These are phyloP conservation scores for Alcedo atthis DNA, from an alignment of 2,797 vertebrate species.

Conservation along the genomic window DNA sequence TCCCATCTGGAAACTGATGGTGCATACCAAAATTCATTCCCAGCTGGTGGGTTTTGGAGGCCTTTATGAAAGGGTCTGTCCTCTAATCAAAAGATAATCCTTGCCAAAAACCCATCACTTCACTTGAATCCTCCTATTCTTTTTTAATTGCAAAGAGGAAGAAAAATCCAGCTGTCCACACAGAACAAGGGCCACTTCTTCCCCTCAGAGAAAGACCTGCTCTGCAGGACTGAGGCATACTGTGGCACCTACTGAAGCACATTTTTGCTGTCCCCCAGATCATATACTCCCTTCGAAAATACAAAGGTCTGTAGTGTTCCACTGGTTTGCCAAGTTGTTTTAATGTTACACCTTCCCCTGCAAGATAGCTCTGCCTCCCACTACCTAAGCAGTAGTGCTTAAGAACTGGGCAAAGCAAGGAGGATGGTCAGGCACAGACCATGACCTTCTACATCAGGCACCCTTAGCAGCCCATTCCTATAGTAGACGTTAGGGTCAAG, in stretches of 20 bases:
- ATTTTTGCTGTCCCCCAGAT: neutral
- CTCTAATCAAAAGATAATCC: conserved; percentile 29
- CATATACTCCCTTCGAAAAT: neutral
- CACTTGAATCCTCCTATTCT: neutral
- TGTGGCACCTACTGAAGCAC: neutral
- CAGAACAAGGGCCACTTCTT: neutral
- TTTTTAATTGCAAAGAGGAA: conserved; percentile 5
- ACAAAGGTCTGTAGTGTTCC: neutral
- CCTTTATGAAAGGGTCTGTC: conserved; percentile 9
- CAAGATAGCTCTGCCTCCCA: neutral
- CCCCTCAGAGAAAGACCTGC: neutral
- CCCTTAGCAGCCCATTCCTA: neutral
- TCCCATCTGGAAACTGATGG: conserved; percentile 51
- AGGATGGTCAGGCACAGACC: neutral
- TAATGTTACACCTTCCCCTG: neutral
- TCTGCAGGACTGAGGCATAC: neutral
- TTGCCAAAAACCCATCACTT: conserved; percentile 10
- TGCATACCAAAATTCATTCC: conserved; percentile 49
- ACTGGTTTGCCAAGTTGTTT: accelerated
- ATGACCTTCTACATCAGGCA: neutral
- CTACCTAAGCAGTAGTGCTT: neutral
- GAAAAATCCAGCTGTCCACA: conserved; percentile 3
- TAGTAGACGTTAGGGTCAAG: neutral
- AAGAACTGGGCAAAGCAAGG: neutral
- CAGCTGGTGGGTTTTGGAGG: conserved; percentile 43